A percentile compares a stretch with the other conserved stretches of the same genome.
Conservation (phyloP, 2,797 vertebrate genomes). For the Sphenodon punctatus region DNA sequence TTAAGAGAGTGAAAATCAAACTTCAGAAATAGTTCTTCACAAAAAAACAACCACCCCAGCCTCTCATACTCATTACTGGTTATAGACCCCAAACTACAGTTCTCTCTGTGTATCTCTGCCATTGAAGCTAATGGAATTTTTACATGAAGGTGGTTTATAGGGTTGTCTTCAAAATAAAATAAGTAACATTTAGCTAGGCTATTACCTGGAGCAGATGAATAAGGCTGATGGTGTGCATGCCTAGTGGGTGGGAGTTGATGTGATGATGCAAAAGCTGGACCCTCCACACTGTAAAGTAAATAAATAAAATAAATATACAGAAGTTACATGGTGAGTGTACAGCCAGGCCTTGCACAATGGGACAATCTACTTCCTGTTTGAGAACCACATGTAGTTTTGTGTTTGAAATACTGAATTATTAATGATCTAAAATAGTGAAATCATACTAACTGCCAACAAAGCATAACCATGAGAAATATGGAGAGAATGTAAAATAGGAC, state of each 20-base stretch:
- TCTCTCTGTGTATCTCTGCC: background rate
- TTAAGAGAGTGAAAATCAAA: too few relatives aligned
- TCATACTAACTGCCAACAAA: background rate
- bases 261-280: slow-evolving; percentile 47
- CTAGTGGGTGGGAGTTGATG: slow-evolving; percentile 68
- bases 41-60: background rate
- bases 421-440: background rate
- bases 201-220: slow-evolving; percentile 85
- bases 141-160: background rate
- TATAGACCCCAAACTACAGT: background rate
- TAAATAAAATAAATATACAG: slow-evolving; percentile 16
- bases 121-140: background rate
- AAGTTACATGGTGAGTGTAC: background rate
- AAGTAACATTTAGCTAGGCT: slow-evolving; percentile 19
- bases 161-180: background rate
- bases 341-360: background rate
- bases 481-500: background rate
- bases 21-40: background rate
- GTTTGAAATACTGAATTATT: background rate
- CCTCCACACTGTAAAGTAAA: slow-evolving; percentile 64
- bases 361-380: background rate
- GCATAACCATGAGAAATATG: background rate
- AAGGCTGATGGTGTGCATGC: slow-evolving; percentile 77
- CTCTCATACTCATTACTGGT: background rate
- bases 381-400: background rate